Base-by-base conservation (phyloP, 1,140 invertebrate genomes). In the Ips typographus region DNA sequence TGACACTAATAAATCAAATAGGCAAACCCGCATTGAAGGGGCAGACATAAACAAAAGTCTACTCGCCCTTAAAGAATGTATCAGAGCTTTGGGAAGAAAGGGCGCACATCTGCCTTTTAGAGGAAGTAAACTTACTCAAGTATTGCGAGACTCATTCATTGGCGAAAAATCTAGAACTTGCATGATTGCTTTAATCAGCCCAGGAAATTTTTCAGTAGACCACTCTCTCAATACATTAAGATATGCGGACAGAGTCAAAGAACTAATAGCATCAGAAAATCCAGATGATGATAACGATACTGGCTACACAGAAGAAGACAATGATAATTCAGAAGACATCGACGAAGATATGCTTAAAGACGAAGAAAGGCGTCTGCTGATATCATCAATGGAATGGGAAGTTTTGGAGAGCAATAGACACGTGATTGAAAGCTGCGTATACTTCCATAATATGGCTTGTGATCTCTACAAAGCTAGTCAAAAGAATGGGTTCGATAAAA, bases 171-270 rank as follows among this genome's bases (percentile, higher is more conserved):
- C 94, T 40, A 91, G 91, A 80, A 99, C 96, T 2, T 99, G 97
- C 81, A 99, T 99, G 98, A 99, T 99, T 79, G 97, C 98, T 39
- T 98, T 98, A 91, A 96, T 99, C 72, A 97, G 95, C 77, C 97
- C 97, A 42, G 94, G 94, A 49, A 87, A 98, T 82, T 90, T 87
- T 77, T 96, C 94, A 2, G 98, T 96, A 82, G 98, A 99, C 83
- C 96, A 99, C 83, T 97, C 95, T 2, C 83, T 99, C 44, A 99
- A 99, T 82, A 99, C 98, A 36, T 84, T 99, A 41, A 86, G 98
- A 72, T 99, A 99, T 81, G 98, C 97, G 4, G 94, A 99, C 83
- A 87, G 94, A 77, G 94, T 96, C 2, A 97, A 96, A 82, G 94
- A 96, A 84, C 82, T 96, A 63, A 93, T 93, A 22, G 90, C 89